Evolutionary conservation across 2,888 invertebrate species (phyloP), one percentile per base, ranked within the genome.

Genomic region (Cryptocheilus praepositus): DNA sequence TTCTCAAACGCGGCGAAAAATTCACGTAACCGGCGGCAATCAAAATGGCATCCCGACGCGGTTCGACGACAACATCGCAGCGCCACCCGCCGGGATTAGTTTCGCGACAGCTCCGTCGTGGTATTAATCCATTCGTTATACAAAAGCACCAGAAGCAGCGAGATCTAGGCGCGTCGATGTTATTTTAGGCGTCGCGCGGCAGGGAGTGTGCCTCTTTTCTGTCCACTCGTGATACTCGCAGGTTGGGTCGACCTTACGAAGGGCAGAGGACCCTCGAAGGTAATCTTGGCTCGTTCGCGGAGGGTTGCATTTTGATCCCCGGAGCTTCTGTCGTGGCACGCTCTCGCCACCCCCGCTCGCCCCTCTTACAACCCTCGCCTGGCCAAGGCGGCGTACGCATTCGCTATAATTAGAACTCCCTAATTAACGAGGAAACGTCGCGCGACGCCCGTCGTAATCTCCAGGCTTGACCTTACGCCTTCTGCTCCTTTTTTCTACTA

Each of bases 261-360:
- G 63, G 73, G 70, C 70, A 76, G 81, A 82, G 81, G 80, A 79
- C 81, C 85, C 84, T 85, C 81, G 80, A 82, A 84, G 83, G 86
- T 86, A 86, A 87, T 85, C 86, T 85, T 81, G 75, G 79, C 80
- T 80, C 80, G 82, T 76, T 79, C 81, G 79, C 76, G 74, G 81
- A 78, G 79, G 79, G 77, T 74, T 80, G 78, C 83, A 81, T 80
- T 86, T 83, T 88, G 88, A 88, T 88, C 88, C 88, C 81, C 78
- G 76, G 77, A 77, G 86, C 85, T 82, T 84, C 83, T 80, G 81
- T 77, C 76, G 62, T 67, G 84, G 87, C 88, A 88, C 88, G 88
- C 83, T 83, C 83, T 74, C 81, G 74, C 79, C 79, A 45, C 70
- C 60, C 74, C 71, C 69, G 68, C 71, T 57, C 74, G 70, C 21